Evolutionary conservation across 1,140 invertebrate species (phyloP), one percentile per base, ranked within the genome.

Genomic region (Octopus sinensis): DNA sequence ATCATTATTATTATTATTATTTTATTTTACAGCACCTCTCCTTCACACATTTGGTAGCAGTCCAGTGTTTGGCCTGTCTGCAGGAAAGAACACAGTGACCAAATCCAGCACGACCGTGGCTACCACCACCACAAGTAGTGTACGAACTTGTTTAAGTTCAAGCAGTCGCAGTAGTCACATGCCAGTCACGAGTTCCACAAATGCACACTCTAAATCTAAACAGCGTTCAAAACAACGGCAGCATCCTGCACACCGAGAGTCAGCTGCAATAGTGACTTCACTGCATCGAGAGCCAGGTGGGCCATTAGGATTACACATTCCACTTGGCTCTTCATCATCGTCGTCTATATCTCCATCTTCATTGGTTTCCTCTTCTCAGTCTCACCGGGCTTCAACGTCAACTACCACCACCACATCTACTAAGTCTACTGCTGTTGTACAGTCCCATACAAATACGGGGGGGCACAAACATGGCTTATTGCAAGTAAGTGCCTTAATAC

Each of bases 101-200:
- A 73, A 73, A 17, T 73, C 68, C 17, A 73, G 78, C 43, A 82
- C 82, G 68, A 79, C 78, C 80, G 79, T 81, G 80, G 82, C 83
- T n/a, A 82, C 80, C n/a, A 80, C 79, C 9, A 83, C 80, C 23
- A 78, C 75, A 9, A 83, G 79, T 56, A 75, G 79, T 73, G 77
- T 79, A 43, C 83, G 82, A 68, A 82, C 53, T 54, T 82, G 73
- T 62, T 62, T 54, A 51, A 82, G 81, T 68, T 80, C 80, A 75
- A 23, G 73, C 6, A 82, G 77, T 12, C 62, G 75, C 5, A 30
- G 82, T 23, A 80, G 83, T 80, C 80, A 82, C 6, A 53, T 78
- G 62, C 76, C 79, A 73, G 86, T 84, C 13, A 73, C 79, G 7
- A 80, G 81, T 71, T 53, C 81, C 53, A 75, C 81, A 78, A 82